Conservation (phyloP, 2,888 invertebrate species). For the Nemurella pictetii region DNA sequence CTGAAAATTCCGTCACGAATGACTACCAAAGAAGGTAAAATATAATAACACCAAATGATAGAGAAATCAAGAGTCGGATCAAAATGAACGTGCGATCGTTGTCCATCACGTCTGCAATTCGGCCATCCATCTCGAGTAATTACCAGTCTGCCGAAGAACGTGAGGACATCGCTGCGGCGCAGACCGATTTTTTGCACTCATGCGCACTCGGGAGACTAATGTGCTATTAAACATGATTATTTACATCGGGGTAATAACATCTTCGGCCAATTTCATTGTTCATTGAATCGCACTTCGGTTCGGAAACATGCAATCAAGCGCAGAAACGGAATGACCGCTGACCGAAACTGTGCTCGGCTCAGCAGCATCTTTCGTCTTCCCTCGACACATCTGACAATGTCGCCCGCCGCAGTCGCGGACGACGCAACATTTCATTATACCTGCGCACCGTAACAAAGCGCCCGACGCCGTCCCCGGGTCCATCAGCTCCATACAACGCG, state of each 20-base stretch:
- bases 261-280: background rate
- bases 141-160: background rate
- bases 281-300: background rate
- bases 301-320: background rate
- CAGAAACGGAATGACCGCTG: background rate
- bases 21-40: slow-evolving; percentile 23
- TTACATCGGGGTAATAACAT: background rate
- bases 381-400: background rate
- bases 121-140: background rate
- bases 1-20: slow-evolving; percentile 33
- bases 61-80: background rate
- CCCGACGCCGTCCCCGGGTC: background rate
- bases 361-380: too few relatives aligned
- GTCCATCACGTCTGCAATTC: slow-evolving; percentile 25
- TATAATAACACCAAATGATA: slow-evolving; percentile 29
- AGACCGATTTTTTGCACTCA: background rate
- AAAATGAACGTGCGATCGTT: slow-evolving; percentile 7
- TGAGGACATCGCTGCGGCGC: background rate
- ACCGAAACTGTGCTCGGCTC: background rate
- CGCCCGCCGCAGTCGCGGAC: background rate
- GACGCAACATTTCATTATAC: background rate
- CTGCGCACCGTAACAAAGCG: background rate
- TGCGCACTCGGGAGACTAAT: background rate
- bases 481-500: background rate
- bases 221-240: background rate